Percentiles rank a stretch among this genome's conserved stretches.
Conservation (phyloP, 2,888 invertebrate species). For the Nezara viridula region DNA sequence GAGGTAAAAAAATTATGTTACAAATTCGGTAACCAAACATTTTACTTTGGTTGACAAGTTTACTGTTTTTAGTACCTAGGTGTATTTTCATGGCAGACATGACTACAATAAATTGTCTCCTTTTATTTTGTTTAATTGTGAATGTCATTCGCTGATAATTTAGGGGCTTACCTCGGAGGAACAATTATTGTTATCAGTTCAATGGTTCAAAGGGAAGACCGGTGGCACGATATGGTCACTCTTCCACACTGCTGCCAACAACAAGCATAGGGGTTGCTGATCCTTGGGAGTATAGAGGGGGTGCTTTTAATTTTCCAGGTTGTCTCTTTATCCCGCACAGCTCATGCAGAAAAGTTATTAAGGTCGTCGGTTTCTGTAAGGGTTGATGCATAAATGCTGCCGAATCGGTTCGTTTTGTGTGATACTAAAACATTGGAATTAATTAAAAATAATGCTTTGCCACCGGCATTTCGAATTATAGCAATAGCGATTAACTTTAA, state of each 20-base stretch:
- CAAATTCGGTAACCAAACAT: too few relatives aligned
- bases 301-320: background rate
- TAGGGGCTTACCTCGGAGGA: background rate
- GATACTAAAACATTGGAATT: too few relatives aligned
- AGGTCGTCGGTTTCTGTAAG: background rate
- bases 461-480: too few relatives aligned
- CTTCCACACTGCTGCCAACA: conserved; percentile 10
- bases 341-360: background rate
- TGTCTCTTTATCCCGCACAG: background rate
- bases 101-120: too few relatives aligned
- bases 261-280: too few relatives aligned
- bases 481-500: too few relatives aligned
- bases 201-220: background rate
- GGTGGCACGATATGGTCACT: background rate
- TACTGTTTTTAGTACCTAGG: too few relatives aligned
- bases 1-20: too few relatives aligned
- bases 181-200: background rate
- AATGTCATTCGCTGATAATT: background rate
- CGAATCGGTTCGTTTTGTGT: too few relatives aligned
- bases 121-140: background rate
- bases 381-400: background rate
- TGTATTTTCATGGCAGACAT: too few relatives aligned
- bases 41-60: too few relatives aligned
- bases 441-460: too few relatives aligned
- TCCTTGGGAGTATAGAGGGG: background rate